phyloP scores from a whole-genome alignment of 2,888 invertebrate genomes.

The Leuctra nigra region DNA sequence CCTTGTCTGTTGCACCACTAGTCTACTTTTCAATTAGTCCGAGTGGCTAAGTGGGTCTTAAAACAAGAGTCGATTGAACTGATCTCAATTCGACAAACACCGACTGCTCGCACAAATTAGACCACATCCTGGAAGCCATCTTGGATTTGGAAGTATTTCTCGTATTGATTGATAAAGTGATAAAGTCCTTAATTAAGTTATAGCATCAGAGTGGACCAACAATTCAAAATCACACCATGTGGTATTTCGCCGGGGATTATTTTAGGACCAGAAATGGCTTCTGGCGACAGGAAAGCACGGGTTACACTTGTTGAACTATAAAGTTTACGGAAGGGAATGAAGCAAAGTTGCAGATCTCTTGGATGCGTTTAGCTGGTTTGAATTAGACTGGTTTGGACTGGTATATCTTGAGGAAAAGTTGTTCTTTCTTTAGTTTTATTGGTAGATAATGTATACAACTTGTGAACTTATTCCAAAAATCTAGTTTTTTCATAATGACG shows the following conservation, averaged over 20 bases:
- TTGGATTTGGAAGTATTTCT: background rate
- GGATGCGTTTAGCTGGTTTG: too few species aligned
- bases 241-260: background rate
- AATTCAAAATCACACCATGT: constrained; percentile 6
- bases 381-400: too few species aligned
- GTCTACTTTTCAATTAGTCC: constrained; percentile 2
- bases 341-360: too few species aligned
- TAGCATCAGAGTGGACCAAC: too few species aligned
- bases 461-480: too few species aligned
- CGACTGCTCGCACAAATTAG: background rate
- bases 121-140: background rate
- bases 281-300: background rate
- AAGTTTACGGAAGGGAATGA: too few species aligned
- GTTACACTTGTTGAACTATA: too few species aligned
- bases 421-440: too few species aligned
- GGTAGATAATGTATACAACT: too few species aligned
- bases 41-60: background rate
- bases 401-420: too few species aligned
- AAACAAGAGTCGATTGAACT: background rate
- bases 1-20: constrained; percentile 10
- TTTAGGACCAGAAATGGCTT: background rate
- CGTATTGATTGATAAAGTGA: background rate
- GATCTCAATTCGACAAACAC: background rate
- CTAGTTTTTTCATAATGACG: too few species aligned
- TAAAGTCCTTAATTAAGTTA: too few species aligned